These are phyloP conservation scores for Corella eumyota DNA, from an alignment of 23 tunicate genomes.

Conservation along the genomic window DNA sequence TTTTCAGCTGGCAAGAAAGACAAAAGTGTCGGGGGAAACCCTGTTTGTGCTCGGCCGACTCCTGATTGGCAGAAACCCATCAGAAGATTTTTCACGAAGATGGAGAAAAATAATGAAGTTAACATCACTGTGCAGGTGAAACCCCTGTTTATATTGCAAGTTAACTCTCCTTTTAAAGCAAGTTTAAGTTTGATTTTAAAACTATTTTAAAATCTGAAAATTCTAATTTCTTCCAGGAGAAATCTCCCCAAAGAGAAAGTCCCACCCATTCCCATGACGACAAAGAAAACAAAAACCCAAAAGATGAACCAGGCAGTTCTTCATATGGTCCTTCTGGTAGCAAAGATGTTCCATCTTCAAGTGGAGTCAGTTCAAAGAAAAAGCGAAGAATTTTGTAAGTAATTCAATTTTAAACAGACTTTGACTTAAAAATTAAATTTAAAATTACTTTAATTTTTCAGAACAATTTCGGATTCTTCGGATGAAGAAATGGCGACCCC, in stretches of 20 bases:
- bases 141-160: neutral
- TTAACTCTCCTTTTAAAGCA: no score
- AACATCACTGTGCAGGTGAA: neutral
- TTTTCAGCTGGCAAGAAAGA: slow-evolving; percentile 43
- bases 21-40: slow-evolving; percentile 54
- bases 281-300: slow-evolving; percentile 18
- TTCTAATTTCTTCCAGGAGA: no score
- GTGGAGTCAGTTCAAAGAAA: neutral
- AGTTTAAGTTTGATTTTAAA: no score
- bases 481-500: no score
- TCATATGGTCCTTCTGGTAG: neutral
- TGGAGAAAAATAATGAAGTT: neutral
- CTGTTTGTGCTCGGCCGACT: slow-evolving; percentile 61
- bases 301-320: neutral
- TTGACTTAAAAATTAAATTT: no score
- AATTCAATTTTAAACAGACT: no score
- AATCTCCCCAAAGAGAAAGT: no score
- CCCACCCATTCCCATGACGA: slow-evolving; percentile 2
- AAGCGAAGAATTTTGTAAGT: slow-evolving; percentile 11
- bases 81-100: slow-evolving; percentile 24
- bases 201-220: no score
- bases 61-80: slow-evolving; percentile 80
- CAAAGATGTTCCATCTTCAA: slow-evolving; percentile 13
- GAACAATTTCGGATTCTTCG: no score
- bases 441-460: no score